Evolutionary conservation across 2,797 vertebrate species (phyloP).

Genomic region (Salmo trutta): DNA sequence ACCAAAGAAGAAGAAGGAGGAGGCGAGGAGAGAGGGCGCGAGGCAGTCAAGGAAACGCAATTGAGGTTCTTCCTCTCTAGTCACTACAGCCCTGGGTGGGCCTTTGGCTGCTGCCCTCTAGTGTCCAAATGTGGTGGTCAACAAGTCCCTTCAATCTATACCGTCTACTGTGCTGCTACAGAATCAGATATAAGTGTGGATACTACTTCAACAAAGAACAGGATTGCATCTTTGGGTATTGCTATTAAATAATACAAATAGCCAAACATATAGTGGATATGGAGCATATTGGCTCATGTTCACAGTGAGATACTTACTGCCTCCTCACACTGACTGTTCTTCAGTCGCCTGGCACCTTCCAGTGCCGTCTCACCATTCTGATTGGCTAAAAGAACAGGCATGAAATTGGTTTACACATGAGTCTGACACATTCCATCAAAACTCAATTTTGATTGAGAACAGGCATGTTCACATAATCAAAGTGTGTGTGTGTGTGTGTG

Average conservation of each 20-base stretch:
- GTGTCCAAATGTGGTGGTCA: neutral
- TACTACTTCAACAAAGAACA: neutral
- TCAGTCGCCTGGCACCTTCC: constrained; percentile 90
- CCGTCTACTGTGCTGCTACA: too few species aligned
- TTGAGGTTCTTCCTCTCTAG: too few species aligned
- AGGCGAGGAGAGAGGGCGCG: too few species aligned
- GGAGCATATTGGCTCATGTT: constrained; percentile 5
- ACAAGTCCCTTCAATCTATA: neutral
- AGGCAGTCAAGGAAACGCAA: too few species aligned
- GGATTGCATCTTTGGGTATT: neutral
- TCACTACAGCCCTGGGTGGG: neutral
- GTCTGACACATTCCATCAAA: neutral
- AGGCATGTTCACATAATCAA: neutral
- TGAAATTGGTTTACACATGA: too few species aligned
- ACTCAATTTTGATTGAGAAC: neutral
- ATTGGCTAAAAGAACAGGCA: constrained; percentile 79
- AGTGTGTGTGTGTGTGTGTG: neutral
- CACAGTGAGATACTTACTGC: constrained; percentile 80
- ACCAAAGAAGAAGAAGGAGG: too few species aligned
- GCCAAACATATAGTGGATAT: constrained; percentile 24
- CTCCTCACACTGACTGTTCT: constrained; percentile 90
- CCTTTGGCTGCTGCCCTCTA: constrained; percentile 22
- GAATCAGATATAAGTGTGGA: neutral
- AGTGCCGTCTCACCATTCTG: constrained; percentile 93
- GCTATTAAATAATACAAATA: neutral